phyloP scores from a whole-genome alignment of 2,888 invertebrate species.

The Incurvaria masculella region DNA sequence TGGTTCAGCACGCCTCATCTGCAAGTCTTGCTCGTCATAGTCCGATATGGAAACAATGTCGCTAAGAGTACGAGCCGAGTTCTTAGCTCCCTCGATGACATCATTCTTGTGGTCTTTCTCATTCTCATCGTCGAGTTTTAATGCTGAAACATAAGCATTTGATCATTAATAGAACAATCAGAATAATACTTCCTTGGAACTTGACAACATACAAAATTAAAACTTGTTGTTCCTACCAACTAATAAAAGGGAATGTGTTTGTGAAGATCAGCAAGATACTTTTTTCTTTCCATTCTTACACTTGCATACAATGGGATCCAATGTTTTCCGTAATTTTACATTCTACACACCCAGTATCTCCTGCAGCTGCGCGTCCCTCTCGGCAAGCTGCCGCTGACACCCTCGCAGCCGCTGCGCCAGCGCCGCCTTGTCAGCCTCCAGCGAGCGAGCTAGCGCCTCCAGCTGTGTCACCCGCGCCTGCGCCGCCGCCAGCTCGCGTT shows the following conservation, averaged over 20 bases:
- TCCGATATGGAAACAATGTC: conserved; percentile 73
- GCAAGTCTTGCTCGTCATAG: conserved; percentile 62
- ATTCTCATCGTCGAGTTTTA: conserved; percentile 58
- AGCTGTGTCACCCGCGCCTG: conserved; percentile 39
- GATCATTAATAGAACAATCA: neutral
- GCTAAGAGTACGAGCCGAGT: conserved; percentile 66
- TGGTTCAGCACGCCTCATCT: conserved; percentile 50
- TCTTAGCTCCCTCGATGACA: conserved; percentile 47
- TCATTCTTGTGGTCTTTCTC: conserved; percentile 46
- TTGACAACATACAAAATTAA: no score
- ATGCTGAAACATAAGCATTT: conserved; percentile 38
- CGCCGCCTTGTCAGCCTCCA: conserved; percentile 64
- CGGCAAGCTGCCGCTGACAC: conserved; percentile 44
- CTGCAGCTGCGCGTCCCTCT: conserved; percentile 40
- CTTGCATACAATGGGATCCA: no score
- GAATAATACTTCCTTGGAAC: no score
- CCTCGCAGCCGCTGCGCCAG: conserved; percentile 63
- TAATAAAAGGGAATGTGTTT: no score
- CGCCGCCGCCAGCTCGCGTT: conserved; percentile 37
- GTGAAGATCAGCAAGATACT: no score
- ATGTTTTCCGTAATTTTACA: no score
- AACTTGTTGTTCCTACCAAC: no score
- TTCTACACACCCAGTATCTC: conserved; percentile 38
- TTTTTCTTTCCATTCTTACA: no score
- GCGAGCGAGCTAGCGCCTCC: conserved; percentile 36